Base-by-base conservation (phyloP, 2,888 invertebrate species). In the Pyrrhia umbra region DNA sequence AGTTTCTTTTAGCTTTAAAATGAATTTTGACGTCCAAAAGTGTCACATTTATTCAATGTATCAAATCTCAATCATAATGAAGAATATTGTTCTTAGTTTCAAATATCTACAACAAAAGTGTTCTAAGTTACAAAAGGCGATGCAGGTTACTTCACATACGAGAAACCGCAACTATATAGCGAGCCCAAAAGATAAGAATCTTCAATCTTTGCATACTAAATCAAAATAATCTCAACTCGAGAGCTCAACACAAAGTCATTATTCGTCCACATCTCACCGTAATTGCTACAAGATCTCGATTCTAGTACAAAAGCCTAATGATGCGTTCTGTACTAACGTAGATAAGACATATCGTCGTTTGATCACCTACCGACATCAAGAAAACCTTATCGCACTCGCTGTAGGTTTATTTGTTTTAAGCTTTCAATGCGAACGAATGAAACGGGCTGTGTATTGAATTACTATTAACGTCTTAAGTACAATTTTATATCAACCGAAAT, bases 381-480 rank as follows among this genome's bases (percentile, higher is more conserved):
- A 89, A 89, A 92, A 91, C 89, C 91, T 93, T 94, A 94, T 94
- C 93, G 90, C 78, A 79, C 65, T 68, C 37, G 37, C 85, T 85
- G 88, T 89, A 88, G 90, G 90, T 94, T 93, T 94, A 94, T 94
- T 94, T 94, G 94, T 94, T 94, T 94, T 92, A 92, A 92, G 92
- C 92, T 91, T 90, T 90, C 92, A 92, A 90, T 92, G 90, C 86
- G 92, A 88, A 90, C 90, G 92, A 93, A 88, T 91, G 93, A 93
- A 94, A 94, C 93, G 89, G 90, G 86, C 90, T 89, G 84, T 85
- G 82, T 90, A 86, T 89, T 81, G 68, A 73, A 77, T 88, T 84
- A 85, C 84, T 6, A 27, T 43, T 69, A 88, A 89, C 68, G 80
- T 66, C 85, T 0, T 81, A 90, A 78, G 55, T 52, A 8, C 13